phyloP scores from a whole-genome alignment of 2,113 vertebrate genomes.

The Leptobrachium leishanense region DNA sequence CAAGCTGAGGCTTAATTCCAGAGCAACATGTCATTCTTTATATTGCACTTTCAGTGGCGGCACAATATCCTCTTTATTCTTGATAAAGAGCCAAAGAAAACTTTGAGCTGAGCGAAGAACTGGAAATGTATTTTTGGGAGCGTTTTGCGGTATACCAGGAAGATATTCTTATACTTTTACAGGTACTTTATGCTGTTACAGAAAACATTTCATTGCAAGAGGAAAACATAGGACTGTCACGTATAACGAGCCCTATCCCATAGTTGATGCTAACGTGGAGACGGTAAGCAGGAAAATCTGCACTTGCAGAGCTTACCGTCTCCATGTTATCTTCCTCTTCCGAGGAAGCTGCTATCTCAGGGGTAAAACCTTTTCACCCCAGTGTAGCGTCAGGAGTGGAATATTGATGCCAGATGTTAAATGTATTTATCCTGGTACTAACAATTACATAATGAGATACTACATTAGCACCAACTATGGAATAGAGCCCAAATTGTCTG shows the following conservation, averaged over 20 bases:
- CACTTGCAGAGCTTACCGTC: no score
- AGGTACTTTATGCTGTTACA: slow-evolving; percentile 28
- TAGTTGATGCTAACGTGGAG: no score
- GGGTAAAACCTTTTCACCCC: no score
- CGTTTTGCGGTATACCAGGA: slow-evolving; percentile 37
- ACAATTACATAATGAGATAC: no score
- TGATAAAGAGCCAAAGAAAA: slow-evolving; percentile 34
- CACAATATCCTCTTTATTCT: slow-evolving; percentile 34
- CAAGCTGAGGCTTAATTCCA: neutral
- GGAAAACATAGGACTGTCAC: neutral
- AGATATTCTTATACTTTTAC: slow-evolving; percentile 42
- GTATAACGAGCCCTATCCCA: neutral
- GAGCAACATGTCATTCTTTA: slow-evolving; percentile 12
- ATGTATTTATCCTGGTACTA: no score
- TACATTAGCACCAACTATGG: no score
- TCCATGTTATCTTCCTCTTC: no score
- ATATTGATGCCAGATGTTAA: no score
- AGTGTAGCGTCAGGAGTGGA: no score
- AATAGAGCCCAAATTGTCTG: no score
- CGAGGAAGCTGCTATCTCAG: no score
- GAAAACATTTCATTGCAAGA: slow-evolving; percentile 26
- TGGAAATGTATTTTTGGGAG: slow-evolving; percentile 42
- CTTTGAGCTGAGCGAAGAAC: slow-evolving; percentile 21
- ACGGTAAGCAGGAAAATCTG: no score
- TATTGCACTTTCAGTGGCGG: slow-evolving; percentile 2